Base-by-base conservation (phyloP, 2,113 vertebrate species). In the Apodemus sylvaticus region DNA sequence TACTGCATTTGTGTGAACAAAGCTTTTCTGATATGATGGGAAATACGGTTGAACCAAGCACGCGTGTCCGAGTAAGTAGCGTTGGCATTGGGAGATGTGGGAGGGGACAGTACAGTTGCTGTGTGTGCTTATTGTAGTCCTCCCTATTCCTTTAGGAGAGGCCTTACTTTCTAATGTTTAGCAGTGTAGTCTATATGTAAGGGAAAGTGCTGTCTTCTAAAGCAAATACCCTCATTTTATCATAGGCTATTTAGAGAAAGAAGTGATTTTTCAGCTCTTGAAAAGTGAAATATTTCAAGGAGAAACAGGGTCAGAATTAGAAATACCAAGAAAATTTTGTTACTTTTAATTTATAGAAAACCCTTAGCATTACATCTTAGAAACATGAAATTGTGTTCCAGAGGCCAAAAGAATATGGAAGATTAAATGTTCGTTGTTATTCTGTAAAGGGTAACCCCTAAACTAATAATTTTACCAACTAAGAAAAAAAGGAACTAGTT, bases 11-110 rank as follows among this genome's bases (percentile, higher is more conserved):
- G 97, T 99, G 99, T 12, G 99, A 99, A 97, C 99, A 99, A 98
- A 99, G 99, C 97, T 99, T 99, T 98, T 99, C 99, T 22, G 99
- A 99, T 91, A 99, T 99, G 97, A 98, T 99, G 86, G 99, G 99
- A 98, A 99, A 99, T 0, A 99, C 99, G 62, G 99, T 99, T 92
- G 99, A 99, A 97, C 98, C 98, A 97, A 99, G 98, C 97, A 99
- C 99, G 36, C 98, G 98, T 94, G 99, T 99, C 39, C 99, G 99
- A 99, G 99, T 99, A 98, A 99, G 99, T 97, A 97, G 89, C 90
- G 36, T 4, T 91, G 64, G 79, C 86, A 14, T 89, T 2, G 96
- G 92, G 86, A 79, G 51, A 31, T 34, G 48, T 68, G 91, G 90
- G 68, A 68, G 70, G 86, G 34, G 90, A 0, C 58, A 5, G 66